Conservation (phyloP, 2,888 invertebrate genomes). For the Blastobasis adustella region DNA sequence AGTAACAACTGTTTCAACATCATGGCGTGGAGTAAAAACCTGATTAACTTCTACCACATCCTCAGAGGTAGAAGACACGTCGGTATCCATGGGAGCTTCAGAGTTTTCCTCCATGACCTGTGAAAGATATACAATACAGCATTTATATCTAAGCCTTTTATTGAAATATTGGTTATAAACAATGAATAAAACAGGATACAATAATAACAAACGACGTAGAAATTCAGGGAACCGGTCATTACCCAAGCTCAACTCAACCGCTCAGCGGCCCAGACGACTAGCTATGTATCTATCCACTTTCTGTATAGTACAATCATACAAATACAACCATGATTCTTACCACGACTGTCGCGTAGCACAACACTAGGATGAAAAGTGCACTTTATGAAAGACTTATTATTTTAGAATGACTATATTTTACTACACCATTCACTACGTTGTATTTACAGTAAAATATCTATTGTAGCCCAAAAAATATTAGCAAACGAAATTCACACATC, state of each 20-base stretch:
- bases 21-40: constrained; percentile 38
- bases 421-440: constrained; percentile 16
- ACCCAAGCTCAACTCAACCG: constrained; percentile 48
- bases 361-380: constrained; percentile 11
- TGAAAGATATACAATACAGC: constrained; percentile 30
- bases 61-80: constrained; percentile 56
- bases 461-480: constrained; percentile 34
- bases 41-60: constrained; percentile 46
- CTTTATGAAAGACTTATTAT: background rate
- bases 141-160: constrained; percentile 41
- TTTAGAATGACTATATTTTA: constrained; percentile 4
- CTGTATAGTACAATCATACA: constrained; percentile 50
- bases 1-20: constrained; percentile 51
- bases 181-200: constrained; percentile 18
- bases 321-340: constrained; percentile 53
- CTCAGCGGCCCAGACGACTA: constrained; percentile 25
- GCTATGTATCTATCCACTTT: constrained; percentile 50
- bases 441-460: background rate
- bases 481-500: constrained; percentile 47
- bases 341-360: constrained; percentile 29
- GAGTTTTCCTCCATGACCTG: constrained; percentile 62
- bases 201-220: constrained; percentile 36
- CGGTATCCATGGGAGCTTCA: constrained; percentile 57
- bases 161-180: constrained; percentile 17
- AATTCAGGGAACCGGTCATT: constrained; percentile 54